phyloP scores from a whole-genome alignment of 2,797 vertebrate genomes.

The Momotus momota region DNA sequence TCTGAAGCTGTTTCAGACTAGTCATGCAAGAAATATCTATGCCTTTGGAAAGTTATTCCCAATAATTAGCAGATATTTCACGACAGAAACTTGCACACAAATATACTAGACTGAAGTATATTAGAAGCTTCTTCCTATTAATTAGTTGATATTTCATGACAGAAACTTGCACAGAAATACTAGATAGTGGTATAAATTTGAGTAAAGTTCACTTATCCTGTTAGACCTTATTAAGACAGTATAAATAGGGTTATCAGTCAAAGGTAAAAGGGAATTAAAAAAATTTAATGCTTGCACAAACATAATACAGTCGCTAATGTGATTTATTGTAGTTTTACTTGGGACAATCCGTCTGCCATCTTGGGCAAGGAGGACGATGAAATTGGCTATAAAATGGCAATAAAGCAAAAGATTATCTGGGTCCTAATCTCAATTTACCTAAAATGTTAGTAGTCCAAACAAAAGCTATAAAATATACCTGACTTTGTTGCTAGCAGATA shows the following conservation, averaged over 20 bases:
- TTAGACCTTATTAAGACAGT: slow-evolving; percentile 5
- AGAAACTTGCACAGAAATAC: background rate
- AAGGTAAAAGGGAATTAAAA: background rate
- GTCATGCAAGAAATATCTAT: background rate
- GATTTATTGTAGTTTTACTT: slow-evolving; percentile 22
- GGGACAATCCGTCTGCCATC: background rate
- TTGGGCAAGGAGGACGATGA: background rate
- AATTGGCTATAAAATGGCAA: slow-evolving; percentile 16
- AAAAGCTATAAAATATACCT: background rate
- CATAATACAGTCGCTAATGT: background rate
- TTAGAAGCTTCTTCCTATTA: background rate
- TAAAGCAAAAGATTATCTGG: slow-evolving; percentile 6
- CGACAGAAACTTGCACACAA: background rate
- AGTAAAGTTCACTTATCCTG: background rate
- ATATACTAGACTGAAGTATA: background rate
- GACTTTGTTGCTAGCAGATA: background rate
- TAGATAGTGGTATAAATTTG: background rate
- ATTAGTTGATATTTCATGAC: background rate
- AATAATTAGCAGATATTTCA: background rate
- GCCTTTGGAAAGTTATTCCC: background rate
- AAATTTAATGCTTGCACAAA: slow-evolving; percentile 4
- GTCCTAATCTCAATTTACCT: slow-evolving; percentile 7
- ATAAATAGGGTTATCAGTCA: slow-evolving; percentile 35
- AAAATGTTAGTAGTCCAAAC: background rate
- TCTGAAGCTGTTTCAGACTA: background rate